A percentile compares a stretch with the other conserved stretches of the same genome.
phyloP scores from a whole-genome alignment of 2,113 vertebrate species.

The Thomomys bottae region DNA sequence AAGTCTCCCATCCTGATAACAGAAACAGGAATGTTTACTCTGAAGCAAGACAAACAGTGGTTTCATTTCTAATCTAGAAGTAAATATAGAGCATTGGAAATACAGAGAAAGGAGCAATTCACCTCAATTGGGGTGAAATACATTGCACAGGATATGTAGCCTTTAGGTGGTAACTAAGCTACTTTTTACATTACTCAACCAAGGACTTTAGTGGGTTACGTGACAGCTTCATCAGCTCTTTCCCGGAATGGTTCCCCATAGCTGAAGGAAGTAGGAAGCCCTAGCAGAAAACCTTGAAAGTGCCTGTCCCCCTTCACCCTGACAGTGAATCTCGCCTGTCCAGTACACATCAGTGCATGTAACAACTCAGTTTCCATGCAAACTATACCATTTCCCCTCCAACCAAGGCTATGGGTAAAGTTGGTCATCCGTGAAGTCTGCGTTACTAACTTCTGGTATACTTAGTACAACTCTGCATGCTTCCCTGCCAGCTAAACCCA shows the following conservation, averaged over 20 bases:
- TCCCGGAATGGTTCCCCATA: neutral
- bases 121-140: neutral
- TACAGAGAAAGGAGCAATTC: neutral
- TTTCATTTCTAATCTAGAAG: constrained; percentile 33
- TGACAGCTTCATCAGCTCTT: neutral
- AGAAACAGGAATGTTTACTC: neutral
- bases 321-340: neutral
- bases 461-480: neutral
- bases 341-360: neutral
- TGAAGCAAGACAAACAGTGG: neutral
- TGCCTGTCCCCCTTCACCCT: neutral
- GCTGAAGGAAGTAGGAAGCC: neutral
- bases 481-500: neutral
- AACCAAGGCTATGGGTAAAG: neutral
- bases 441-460: neutral
- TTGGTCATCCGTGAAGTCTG: neutral
- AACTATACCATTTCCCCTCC: neutral
- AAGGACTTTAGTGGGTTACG: neutral
- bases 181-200: constrained; percentile 27
- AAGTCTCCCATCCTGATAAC: neutral
- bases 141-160: constrained; percentile 16
- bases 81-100: neutral
- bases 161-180: constrained; percentile 42
- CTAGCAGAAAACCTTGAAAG: neutral
- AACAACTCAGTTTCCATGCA: neutral